Evolutionary conservation across 2,888 invertebrate genomes (phyloP).

Genomic region (Ochropleura leucogaster): DNA sequence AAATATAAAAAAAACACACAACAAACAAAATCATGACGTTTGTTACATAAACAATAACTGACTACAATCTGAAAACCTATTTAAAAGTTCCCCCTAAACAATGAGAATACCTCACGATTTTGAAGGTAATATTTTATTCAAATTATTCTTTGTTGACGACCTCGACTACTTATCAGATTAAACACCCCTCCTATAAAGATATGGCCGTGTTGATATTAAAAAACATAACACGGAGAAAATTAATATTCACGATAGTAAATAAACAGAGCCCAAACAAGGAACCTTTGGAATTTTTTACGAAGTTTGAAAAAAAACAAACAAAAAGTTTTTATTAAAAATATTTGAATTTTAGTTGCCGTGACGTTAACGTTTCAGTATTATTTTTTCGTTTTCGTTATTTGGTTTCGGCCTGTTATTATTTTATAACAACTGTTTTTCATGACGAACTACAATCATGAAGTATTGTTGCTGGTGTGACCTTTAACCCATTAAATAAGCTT

Average conservation of each 20-base stretch:
- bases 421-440: slow-evolving; percentile 31
- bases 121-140: slow-evolving; percentile 52
- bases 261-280: slow-evolving; percentile 11
- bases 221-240: slow-evolving; percentile 30
- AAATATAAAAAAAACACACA: neutral
- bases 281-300: slow-evolving; percentile 15
- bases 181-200: slow-evolving; percentile 49
- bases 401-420: slow-evolving; percentile 3
- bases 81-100: slow-evolving; percentile 20
- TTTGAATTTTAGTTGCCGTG: slow-evolving; percentile 52
- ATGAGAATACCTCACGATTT: slow-evolving; percentile 37
- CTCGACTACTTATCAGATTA: slow-evolving; percentile 56
- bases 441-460: slow-evolving; percentile 42
- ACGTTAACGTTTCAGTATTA: slow-evolving; percentile 12
- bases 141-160: slow-evolving; percentile 57
- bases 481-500: neutral
- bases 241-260: slow-evolving; percentile 29
- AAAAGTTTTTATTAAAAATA: slow-evolving; percentile 50
- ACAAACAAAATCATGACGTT: slow-evolving; percentile 20
- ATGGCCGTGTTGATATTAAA: slow-evolving; percentile 48
- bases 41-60: neutral
- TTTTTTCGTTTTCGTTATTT: slow-evolving; percentile 18
- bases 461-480: slow-evolving; percentile 10
- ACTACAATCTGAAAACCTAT: slow-evolving; percentile 8
- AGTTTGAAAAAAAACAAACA: slow-evolving; percentile 27